Evolutionary conservation across 64 coral and sea anemone species (phyloP).

Genomic region (Dendrophyllia cribrosa): DNA sequence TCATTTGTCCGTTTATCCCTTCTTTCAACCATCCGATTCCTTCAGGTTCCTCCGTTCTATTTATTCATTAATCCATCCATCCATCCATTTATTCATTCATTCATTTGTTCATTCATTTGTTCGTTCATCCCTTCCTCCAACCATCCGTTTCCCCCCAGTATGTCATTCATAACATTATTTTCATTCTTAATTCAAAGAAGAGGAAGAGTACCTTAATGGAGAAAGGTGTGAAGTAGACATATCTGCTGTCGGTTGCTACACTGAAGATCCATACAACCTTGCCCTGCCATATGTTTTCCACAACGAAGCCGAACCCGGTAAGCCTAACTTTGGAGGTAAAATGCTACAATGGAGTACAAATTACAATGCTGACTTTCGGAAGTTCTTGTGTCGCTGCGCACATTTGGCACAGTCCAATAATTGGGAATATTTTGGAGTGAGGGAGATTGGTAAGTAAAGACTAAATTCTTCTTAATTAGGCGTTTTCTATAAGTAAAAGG

Average conservation of each 20-base stretch:
- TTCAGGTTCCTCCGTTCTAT: too few species aligned
- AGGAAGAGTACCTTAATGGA: neutral
- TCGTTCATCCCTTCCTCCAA: too few species aligned
- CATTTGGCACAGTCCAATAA: neutral
- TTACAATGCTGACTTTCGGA: conserved; percentile 1
- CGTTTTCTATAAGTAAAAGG: too few species aligned
- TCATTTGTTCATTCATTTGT: too few species aligned
- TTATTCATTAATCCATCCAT: too few species aligned
- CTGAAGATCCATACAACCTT: neutral
- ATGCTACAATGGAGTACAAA: neutral
- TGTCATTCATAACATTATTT: too few species aligned
- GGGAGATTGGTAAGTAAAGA: neutral
- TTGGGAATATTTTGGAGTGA: conserved; percentile 37
- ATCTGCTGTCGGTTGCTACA: conserved; percentile 48
- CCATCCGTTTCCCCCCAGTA: too few species aligned
- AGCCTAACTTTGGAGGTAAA: conserved; percentile 20
- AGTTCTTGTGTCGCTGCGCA: neutral
- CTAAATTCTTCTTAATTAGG: neutral
- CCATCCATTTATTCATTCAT: too few species aligned
- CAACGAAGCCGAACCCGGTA: conserved; percentile 3
- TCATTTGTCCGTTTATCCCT: neutral
- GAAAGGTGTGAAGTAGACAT: conserved; percentile 42
- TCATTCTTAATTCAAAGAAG: too few species aligned
- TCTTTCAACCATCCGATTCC: neutral
- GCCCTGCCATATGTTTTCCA: conserved; percentile 3